A percentile compares a stretch with the other conserved stretches of the same genome.
Conservation (phyloP, 30 jellyfish, hydroid and myxozoan genomes). For the Cassiopea andromeda region DNA sequence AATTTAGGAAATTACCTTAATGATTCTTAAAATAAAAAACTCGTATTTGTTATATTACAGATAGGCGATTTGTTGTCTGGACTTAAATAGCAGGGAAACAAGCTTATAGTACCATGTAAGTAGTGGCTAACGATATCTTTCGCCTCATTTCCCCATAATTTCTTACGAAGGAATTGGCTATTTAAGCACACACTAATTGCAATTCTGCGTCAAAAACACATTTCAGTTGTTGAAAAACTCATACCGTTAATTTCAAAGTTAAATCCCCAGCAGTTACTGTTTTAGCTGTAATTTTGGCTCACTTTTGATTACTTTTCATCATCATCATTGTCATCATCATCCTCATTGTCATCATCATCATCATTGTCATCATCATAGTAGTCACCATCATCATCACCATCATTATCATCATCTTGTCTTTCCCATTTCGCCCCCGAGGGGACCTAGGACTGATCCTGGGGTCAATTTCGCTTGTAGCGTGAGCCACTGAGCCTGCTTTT, state of each 20-base stretch:
- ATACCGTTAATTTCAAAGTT: too few relatives aligned
- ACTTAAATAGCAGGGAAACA: slow-evolving; percentile 75
- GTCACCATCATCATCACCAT: background rate
- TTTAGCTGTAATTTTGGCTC: too few relatives aligned
- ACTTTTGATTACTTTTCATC: too few relatives aligned
- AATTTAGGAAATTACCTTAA: background rate
- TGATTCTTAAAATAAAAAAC: background rate
- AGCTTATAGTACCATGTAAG: slow-evolving; percentile 56
- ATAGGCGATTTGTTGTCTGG: slow-evolving; percentile 66
- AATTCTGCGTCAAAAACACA: background rate
- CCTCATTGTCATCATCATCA: background rate
- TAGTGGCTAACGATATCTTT: background rate
- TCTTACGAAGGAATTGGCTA: background rate
- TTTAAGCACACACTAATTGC: background rate
- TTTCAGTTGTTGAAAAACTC: too few relatives aligned
- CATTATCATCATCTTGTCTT: background rate
- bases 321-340: background rate
- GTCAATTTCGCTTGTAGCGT: too few relatives aligned
- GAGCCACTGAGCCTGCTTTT: too few relatives aligned
- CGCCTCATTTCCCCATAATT: background rate
- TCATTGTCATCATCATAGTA: background rate
- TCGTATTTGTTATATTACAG: slow-evolving; percentile 28
- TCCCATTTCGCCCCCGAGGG: too few relatives aligned
- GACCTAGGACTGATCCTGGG: too few relatives aligned
- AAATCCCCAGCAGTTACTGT: too few relatives aligned